Evolutionary conservation across 2,113 vertebrate species (phyloP).

Genomic region (Recurvirostra avosetta): DNA sequence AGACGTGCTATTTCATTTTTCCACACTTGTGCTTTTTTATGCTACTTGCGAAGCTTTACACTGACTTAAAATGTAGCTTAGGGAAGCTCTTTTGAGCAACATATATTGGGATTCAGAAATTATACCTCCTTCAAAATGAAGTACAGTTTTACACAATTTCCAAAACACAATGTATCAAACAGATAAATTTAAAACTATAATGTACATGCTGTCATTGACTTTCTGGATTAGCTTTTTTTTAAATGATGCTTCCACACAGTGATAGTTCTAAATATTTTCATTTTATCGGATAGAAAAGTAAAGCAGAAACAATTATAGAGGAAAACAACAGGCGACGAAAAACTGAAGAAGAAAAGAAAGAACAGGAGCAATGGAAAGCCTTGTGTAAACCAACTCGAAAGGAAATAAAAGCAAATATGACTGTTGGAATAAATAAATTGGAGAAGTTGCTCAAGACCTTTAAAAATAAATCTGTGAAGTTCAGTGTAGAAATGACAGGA

Average conservation of each 20-base stretch:
- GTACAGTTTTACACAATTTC: background rate
- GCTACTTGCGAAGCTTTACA: background rate
- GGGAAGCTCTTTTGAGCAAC: background rate
- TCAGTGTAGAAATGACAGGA: constrained; percentile 27
- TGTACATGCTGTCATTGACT: background rate
- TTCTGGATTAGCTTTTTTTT: background rate
- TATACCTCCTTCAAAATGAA: background rate
- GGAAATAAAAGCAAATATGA: constrained; percentile 55
- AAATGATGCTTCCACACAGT: background rate
- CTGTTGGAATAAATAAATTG: constrained; percentile 57
- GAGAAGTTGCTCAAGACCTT: constrained; percentile 67
- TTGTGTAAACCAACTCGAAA: constrained; percentile 13
- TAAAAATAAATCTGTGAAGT: constrained; percentile 66
- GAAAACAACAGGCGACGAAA: constrained; percentile 62
- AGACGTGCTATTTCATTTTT: background rate
- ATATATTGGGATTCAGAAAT: background rate
- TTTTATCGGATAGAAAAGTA: constrained; percentile 51
- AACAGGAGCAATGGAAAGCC: constrained; percentile 59
- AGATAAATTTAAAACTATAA: background rate
- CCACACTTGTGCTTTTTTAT: background rate
- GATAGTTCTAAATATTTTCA: background rate
- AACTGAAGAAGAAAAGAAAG: constrained; percentile 63
- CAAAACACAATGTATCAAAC: background rate
- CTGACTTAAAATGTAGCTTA: background rate
- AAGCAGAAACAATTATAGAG: constrained; percentile 62